phyloP scores from a whole-genome alignment of 2,888 invertebrate genomes.

The Oxytorus armatus region DNA sequence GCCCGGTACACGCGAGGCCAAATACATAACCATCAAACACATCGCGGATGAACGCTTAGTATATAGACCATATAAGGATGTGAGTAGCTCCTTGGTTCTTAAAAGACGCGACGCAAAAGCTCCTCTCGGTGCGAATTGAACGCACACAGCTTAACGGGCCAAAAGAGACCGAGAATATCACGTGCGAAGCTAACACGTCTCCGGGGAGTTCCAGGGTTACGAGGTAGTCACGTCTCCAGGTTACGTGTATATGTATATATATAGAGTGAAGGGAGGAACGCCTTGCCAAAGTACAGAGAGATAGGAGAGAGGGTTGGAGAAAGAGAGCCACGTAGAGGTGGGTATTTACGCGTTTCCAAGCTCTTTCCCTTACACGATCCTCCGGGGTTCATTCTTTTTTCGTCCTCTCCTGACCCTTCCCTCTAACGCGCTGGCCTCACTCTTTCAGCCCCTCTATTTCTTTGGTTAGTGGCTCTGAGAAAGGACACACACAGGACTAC shows the following conservation, averaged over 20 bases:
- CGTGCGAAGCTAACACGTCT: slow-evolving; percentile 79
- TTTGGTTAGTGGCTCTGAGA: slow-evolving; percentile 17
- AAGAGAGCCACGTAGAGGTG: slow-evolving; percentile 29
- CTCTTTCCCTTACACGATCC: slow-evolving; percentile 57
- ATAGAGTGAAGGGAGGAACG: slow-evolving; percentile 23
- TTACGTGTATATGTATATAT: slow-evolving; percentile 51
- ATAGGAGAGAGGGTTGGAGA: neutral
- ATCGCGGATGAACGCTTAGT: slow-evolving; percentile 15
- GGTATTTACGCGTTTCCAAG: slow-evolving; percentile 65
- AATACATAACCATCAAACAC: slow-evolving; percentile 23
- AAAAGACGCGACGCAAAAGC: slow-evolving; percentile 57
- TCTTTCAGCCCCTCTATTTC: slow-evolving; percentile 9
- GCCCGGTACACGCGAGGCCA: neutral
- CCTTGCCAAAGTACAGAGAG: slow-evolving; percentile 43
- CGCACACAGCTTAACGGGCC: slow-evolving; percentile 29
- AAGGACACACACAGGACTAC: slow-evolving; percentile 20
- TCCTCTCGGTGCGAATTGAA: slow-evolving; percentile 28
- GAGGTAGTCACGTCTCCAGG: slow-evolving; percentile 68
- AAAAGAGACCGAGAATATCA: slow-evolving; percentile 72
- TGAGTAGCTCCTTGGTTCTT: slow-evolving; percentile 58
- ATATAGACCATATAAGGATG: slow-evolving; percentile 25
- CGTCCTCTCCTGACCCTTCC: slow-evolving; percentile 36
- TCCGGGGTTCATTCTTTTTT: slow-evolving; percentile 59
- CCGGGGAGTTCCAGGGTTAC: slow-evolving; percentile 69
- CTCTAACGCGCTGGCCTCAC: slow-evolving; percentile 19